Evolutionary conservation across 2,113 vertebrate genomes (phyloP), one percentile per base, ranked within the genome.

Genomic region (Blennius ocellaris): DNA sequence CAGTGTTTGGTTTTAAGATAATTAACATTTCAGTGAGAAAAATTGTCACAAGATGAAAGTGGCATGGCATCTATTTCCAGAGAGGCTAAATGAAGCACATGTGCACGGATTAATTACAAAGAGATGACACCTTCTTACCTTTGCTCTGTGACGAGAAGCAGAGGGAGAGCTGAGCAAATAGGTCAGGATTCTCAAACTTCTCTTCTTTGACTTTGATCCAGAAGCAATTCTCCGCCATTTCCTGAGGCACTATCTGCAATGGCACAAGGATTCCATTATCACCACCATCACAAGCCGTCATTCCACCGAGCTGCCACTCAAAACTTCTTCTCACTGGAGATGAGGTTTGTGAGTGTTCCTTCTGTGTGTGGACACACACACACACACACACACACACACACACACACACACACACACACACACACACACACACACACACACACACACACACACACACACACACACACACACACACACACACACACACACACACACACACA

Each of bases 191-290:
- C 91, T 99, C 98, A 88, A 96, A 98, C 86, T 95, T 97, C 36
- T 96, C 95, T 90, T 99, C 98, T 81, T 96, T 97, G 83, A 95
- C 96, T 94, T 97, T 99, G 86, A 99, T 93, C 98, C 98, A 99
- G 92, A 99, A 96, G 90, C 97, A 98, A 90, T 94, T 96, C 89
- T 99, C 96, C 74, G 94, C 91, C 94, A 99, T 96, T 88, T 99
- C 96, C 88, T 93, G 96, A 78, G 97, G 96, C 60, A 97, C 96
- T 77, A 99, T 93, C 98, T 99, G 93, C 90, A 95, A 96, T 45
- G 80, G 93, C 93, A 95, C 87, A 71, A 89, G 81, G 87, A 78
- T 80, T 86, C 83, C 87, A 91, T 90, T 87, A 82, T 88, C 90
- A 70, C 76, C 76, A 82, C 85, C 89, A 93, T 91, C 89, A 89